These are phyloP conservation scores for Bungarus multicinctus DNA, from an alignment of 2,113 vertebrate species.

Conservation along the genomic window DNA sequence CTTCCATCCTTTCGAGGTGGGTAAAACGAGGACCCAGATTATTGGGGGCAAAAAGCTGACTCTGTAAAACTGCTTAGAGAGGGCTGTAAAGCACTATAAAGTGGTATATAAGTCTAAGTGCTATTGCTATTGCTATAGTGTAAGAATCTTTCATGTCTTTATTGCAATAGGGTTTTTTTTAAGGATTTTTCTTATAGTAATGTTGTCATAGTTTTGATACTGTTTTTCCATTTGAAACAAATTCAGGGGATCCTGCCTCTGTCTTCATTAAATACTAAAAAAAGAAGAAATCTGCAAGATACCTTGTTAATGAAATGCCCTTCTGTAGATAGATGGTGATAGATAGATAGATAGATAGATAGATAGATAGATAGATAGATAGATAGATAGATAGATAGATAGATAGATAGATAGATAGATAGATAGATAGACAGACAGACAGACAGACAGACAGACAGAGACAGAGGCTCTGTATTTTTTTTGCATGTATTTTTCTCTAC, in stretches of 20 bases:
- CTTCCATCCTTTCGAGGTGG: too few species aligned
- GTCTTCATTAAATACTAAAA: neutral
- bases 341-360: too few species aligned
- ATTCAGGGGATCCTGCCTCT: neutral
- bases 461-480: too few species aligned
- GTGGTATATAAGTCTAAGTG: too few species aligned
- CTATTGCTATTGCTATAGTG: neutral
- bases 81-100: too few species aligned
- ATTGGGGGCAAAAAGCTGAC: too few species aligned
- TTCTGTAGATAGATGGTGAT: neutral
- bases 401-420: too few species aligned
- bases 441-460: too few species aligned
- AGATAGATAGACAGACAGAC: accelerated
- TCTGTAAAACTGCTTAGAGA: too few species aligned
- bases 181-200: neutral
- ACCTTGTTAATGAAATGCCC: neutral
- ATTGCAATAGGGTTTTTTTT: neutral
- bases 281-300: neutral
- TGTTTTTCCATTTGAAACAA: neutral
- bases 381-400: neutral
- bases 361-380: neutral
- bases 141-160: neutral
- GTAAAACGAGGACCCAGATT: too few species aligned
- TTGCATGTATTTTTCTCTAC: neutral
- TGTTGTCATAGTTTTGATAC: neutral